Conservation (phyloP, 2,797 vertebrate species). For the Merluccius polli region DNA sequence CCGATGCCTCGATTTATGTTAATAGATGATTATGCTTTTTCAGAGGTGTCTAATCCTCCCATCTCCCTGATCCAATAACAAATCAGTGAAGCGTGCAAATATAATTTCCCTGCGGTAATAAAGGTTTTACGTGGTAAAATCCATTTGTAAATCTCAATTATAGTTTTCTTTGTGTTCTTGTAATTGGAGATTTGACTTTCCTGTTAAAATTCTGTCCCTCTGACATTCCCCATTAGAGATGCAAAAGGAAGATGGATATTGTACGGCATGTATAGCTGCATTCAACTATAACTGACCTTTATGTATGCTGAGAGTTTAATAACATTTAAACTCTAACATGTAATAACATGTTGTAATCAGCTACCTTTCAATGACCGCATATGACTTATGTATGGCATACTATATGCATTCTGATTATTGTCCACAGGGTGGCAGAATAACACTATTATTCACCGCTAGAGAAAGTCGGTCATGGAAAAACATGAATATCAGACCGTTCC, state of each 20-base stretch:
- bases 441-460: constrained; percentile 18
- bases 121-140: constrained; percentile 2
- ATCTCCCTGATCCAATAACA: constrained; percentile 11
- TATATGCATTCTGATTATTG: constrained; percentile 31
- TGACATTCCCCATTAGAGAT: not conserved
- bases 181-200: not conserved
- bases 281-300: not conserved
- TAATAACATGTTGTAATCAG: not conserved
- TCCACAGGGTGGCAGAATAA: constrained; percentile 64
- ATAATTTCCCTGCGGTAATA: not conserved
- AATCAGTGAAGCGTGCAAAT: constrained; percentile 13
- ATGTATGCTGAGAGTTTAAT: not conserved
- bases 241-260: not conserved
- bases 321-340: no score
- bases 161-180: not conserved
- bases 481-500: not conserved
- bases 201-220: not conserved
- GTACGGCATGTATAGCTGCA: not conserved
- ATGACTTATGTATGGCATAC: not conserved
- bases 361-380: not conserved
- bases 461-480: not conserved
- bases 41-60: constrained; percentile 22
- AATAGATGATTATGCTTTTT: not conserved
- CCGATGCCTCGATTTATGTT: not conserved
- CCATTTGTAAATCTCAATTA: constrained; percentile 9